A percentile compares a stretch with the other conserved stretches of the same genome.
Conservation (phyloP, 2,888 invertebrate species). For the Ophion costatus region DNA sequence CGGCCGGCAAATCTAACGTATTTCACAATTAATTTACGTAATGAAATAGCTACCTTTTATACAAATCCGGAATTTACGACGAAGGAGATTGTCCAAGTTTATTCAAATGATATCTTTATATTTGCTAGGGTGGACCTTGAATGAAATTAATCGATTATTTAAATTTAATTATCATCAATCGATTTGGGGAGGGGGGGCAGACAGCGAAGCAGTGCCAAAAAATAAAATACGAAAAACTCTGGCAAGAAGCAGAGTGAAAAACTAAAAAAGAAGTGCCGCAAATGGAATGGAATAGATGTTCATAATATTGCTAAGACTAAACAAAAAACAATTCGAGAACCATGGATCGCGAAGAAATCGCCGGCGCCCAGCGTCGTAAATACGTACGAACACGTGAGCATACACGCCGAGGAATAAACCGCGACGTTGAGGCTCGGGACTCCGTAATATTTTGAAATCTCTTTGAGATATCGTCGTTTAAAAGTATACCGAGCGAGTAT, state of each 20-base stretch:
- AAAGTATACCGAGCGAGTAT: conserved; percentile 31
- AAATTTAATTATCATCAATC: too few relatives aligned
- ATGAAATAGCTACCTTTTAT: too few relatives aligned
- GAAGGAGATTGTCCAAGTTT: too few relatives aligned
- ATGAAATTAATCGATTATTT: too few relatives aligned
- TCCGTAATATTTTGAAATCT: conserved; percentile 67
- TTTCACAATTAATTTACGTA: too few relatives aligned
- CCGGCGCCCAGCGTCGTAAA: background rate
- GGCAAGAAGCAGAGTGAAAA: background rate
- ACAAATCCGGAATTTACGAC: too few relatives aligned
- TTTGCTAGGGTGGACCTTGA: too few relatives aligned
- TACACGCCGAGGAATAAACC: background rate
- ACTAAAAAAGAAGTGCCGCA: background rate
- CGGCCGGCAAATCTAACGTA: too few relatives aligned
- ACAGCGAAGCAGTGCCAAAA: background rate
- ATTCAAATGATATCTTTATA: too few relatives aligned
- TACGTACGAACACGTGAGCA: background rate
- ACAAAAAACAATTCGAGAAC: background rate
- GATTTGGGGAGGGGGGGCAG: too few relatives aligned
- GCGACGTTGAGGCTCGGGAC: conserved; percentile 14
- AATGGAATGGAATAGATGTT: background rate
- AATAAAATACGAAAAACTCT: background rate
- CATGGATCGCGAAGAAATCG: background rate
- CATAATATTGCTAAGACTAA: background rate
- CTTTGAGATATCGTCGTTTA: conserved; percentile 24